Percentiles rank a stretch among this genome's conserved stretches.
Evolutionary conservation across 2,797 vertebrate genomes (phyloP).

Genomic region (Cyclura pinguis): DNA sequence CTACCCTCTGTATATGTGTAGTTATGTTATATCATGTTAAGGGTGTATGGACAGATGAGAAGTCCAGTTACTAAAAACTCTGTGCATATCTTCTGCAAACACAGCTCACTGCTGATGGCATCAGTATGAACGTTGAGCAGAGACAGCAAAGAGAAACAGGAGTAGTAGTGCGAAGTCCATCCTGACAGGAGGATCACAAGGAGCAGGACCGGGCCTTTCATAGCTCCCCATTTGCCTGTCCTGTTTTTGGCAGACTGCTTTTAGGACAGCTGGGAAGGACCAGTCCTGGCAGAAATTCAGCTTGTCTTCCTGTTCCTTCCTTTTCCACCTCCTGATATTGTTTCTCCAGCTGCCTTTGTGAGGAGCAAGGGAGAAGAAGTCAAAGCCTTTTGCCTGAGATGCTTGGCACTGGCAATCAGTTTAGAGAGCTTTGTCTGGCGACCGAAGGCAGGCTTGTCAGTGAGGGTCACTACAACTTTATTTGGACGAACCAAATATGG

Average conservation of each 20-base stretch:
- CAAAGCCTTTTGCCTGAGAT: not conserved
- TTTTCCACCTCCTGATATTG: not conserved
- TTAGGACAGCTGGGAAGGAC: not conserved
- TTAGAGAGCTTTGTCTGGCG: not conserved
- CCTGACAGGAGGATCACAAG: too few relatives aligned
- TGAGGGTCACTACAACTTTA: not conserved
- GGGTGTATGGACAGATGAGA: too few relatives aligned
- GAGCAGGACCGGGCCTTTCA: not conserved
- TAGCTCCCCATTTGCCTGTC: not conserved
- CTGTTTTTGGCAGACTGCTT: not conserved
- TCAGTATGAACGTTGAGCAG: not conserved
- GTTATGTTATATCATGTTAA: too few relatives aligned
- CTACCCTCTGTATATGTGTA: too few relatives aligned
- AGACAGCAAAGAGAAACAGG: not conserved
- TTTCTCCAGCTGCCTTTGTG: not conserved
- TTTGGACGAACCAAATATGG: not conserved
- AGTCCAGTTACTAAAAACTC: too few relatives aligned
- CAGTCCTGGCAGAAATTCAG: not conserved
- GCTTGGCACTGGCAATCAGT: not conserved
- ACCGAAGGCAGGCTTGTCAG: not conserved
- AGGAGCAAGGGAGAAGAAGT: not conserved
- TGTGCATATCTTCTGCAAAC: too few relatives aligned
- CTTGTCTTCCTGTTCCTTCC: not conserved
- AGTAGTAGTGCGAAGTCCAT: not conserved
- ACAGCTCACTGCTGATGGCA: not conserved